Evolutionary conservation across 1,140 invertebrate genomes (phyloP), one percentile per base, ranked within the genome.

Genomic region (Microplitis mediator): DNA sequence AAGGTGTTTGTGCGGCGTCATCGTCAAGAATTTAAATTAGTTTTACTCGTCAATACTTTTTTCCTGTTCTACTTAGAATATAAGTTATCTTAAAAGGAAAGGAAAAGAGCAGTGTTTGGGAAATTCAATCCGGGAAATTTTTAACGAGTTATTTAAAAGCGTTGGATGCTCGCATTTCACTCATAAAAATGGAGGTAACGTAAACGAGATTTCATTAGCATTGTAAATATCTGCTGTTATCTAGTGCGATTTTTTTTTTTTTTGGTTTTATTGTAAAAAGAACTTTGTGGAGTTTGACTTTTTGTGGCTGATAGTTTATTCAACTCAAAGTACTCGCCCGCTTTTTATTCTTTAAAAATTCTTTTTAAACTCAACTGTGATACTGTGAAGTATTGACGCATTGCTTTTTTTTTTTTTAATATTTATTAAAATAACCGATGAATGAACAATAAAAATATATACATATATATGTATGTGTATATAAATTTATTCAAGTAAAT

Each of bases 161-260:
- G 14, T 31, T 32, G 9, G 23, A 34, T 23, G 23, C n/a, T 60
- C 23, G 58, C 23, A 23, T 60, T 14, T 23, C 58, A 60, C 31
- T 60, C 23, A 31, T 5, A 34, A 60, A 60, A 71, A 73, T 34
- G 23, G n/a, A 62, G 69, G 34, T 16, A 56, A 56, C 60, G 60
- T 67, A 70, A 71, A 75, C 70, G 73, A 75, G 76, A 80, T 78
- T 79, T 80, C 77, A 80, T 80, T 77, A 77, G 75, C 75, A 79
- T 79, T 78, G 75, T 74, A 79, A 79, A 78, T 79, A 71, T 14
- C 16, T 32, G 13, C 58, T 32, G 31, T 60, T 31, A 13, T 13
- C 5, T 4, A 56, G 11, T 56, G 14, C 11, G 23, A 23, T 23
- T 23, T 23, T 23, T 23, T 23, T 23, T 23, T 23, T 23, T 23